Evolutionary conservation across 1,140 invertebrate genomes (phyloP).

Genomic region (Lordiphosa clarofinis): DNA sequence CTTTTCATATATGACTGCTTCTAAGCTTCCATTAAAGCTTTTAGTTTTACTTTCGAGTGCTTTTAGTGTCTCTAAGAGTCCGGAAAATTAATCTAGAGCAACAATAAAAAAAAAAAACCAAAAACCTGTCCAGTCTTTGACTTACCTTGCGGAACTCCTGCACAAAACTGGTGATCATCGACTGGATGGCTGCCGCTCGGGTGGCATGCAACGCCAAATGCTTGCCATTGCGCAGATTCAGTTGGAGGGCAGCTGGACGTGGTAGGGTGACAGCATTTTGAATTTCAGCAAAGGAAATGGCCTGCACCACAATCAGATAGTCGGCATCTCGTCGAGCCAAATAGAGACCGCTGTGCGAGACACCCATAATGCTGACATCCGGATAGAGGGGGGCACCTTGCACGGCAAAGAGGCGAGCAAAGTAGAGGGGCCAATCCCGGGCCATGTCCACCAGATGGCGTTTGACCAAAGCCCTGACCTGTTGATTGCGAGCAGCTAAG

Average conservation of each 20-base stretch:
- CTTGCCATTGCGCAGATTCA: slow-evolving; percentile 88
- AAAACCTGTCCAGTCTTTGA: background rate
- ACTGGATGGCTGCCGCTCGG: slow-evolving; percentile 88
- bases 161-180: slow-evolving; percentile 89
- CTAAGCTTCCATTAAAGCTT: too few species aligned
- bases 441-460: slow-evolving; percentile 94
- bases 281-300: slow-evolving; percentile 83
- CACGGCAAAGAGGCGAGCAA: slow-evolving; percentile 93
- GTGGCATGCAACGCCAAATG: slow-evolving; percentile 90
- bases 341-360: slow-evolving; percentile 93
- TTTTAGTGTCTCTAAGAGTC: too few species aligned
- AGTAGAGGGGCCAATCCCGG: slow-evolving; percentile 95
- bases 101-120: background rate
- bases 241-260: slow-evolving; percentile 84
- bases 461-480: slow-evolving; percentile 90
- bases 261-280: slow-evolving; percentile 80
- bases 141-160: slow-evolving; percentile 83
- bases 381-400: slow-evolving; percentile 85
- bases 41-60: too few species aligned
- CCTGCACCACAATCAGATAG: slow-evolving; percentile 82
- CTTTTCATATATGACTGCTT: too few species aligned
- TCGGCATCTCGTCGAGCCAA: slow-evolving; percentile 85
- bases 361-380: slow-evolving; percentile 88
- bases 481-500: slow-evolving; percentile 82
- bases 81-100: too few species aligned